phyloP scores from a whole-genome alignment of 2,113 vertebrate genomes.

The Prunella himalayana region DNA sequence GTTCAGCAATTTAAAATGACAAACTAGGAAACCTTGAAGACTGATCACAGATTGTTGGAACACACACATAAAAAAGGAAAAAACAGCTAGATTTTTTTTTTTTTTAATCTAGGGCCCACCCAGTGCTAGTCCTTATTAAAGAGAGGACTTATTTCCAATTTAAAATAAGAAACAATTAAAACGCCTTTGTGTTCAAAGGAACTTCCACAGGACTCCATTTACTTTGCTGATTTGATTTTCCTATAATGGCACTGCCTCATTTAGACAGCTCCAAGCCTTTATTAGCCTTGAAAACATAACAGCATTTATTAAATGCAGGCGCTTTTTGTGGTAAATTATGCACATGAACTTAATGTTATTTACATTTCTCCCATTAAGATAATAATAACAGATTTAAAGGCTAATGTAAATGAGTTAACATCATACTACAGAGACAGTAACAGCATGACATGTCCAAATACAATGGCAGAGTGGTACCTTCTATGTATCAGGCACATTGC shows the following conservation, averaged over 20 bases:
- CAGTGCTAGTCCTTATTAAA: neutral
- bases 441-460: neutral
- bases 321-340: neutral
- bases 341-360: neutral
- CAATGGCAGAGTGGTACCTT: rapidly evolving
- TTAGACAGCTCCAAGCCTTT: neutral
- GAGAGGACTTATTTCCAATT: neutral
- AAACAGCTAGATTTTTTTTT: neutral
- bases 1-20: conserved; percentile 22
- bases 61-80: neutral
- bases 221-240: neutral
- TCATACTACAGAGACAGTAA: neutral
- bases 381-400: neutral
- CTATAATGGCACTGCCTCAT: neutral
- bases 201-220: neutral
- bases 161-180: conserved; percentile 14
- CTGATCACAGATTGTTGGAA: conserved; percentile 32
- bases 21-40: neutral
- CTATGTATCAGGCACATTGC: neutral
- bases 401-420: neutral
- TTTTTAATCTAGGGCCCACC: neutral
- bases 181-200: neutral
- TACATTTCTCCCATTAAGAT: neutral
- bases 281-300: neutral
- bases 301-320: neutral